A percentile compares a stretch with the other conserved stretches of the same genome.
phyloP scores from a whole-genome alignment of 2,888 invertebrate genomes.

The Blastobasis adustella region DNA sequence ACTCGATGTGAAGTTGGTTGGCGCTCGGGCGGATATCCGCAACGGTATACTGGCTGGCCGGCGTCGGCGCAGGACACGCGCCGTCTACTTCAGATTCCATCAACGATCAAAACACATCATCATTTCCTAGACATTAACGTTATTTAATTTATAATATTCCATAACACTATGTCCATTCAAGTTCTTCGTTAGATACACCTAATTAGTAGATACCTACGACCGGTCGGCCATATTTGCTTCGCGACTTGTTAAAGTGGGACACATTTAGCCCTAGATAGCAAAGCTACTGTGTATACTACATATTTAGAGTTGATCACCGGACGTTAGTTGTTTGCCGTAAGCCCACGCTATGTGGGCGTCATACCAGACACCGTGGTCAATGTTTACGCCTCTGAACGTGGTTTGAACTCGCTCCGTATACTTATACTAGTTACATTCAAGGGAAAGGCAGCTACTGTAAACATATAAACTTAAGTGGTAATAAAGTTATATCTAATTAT shows the following conservation, averaged over 20 bases:
- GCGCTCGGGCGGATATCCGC: constrained; percentile 56
- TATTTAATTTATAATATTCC: no score
- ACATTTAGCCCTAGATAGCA: constrained; percentile 29
- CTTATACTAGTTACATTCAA: no score
- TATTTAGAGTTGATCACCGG: constrained; percentile 43
- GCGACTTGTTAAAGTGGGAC: constrained; percentile 27
- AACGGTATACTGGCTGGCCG: constrained; percentile 24
- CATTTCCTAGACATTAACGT: not conserved
- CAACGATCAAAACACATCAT: constrained; percentile 7
- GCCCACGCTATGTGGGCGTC: constrained; percentile 53
- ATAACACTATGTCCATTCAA: not conserved
- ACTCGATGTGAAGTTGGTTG: constrained; percentile 36
- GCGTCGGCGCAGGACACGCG: constrained; percentile 25
- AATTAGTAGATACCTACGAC: not conserved
- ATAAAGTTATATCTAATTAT: constrained; percentile 39
- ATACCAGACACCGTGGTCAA: constrained; percentile 13
- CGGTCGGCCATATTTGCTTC: not conserved
- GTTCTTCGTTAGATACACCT: not conserved
- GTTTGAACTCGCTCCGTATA: no score
- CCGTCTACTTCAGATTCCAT: constrained; percentile 21
- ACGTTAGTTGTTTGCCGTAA: constrained; percentile 59
- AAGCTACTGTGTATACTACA: constrained; percentile 22
- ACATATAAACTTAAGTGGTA: constrained; percentile 15
- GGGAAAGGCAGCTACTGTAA: constrained; percentile 2
- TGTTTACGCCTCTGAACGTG: constrained; percentile 15